These are phyloP conservation scores for Fabriciana adippe DNA, from an alignment of 2,888 invertebrate species.

Conservation along the genomic window DNA sequence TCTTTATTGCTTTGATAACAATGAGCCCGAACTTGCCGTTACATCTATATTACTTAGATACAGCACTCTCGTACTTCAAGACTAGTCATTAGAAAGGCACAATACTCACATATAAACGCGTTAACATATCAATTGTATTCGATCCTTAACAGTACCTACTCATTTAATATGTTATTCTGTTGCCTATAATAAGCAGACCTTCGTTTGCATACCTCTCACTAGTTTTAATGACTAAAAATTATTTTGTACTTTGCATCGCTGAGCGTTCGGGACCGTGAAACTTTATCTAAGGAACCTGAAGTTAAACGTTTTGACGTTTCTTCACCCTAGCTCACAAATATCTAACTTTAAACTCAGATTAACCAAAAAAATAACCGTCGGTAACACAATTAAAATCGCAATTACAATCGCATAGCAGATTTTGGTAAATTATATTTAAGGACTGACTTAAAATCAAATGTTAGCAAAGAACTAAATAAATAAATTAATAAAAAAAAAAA, in stretches of 20 bases:
- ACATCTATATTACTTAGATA: too few species aligned
- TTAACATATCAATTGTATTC: slow-evolving; percentile 40
- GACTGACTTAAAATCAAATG: background rate
- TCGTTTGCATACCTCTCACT: slow-evolving; percentile 40
- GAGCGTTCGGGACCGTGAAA: slow-evolving; percentile 35
- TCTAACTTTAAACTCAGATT: slow-evolving; percentile 1
- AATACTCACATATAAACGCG: slow-evolving; percentile 48
- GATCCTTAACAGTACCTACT: slow-evolving; percentile 34
- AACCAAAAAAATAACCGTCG: slow-evolving; percentile 3
- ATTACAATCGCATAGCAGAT: slow-evolving; percentile 68
- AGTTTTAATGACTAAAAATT: slow-evolving; percentile 30
- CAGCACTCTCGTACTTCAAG: slow-evolving; percentile 41
- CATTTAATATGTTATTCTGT: slow-evolving; percentile 36
- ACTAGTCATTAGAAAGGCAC: slow-evolving; percentile 65
- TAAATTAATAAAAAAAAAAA: slow-evolving; percentile 35
- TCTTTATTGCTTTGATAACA: too few species aligned
- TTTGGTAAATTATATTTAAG: slow-evolving; percentile 3
- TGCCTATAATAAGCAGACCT: slow-evolving; percentile 37
- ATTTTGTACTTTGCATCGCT: slow-evolving; percentile 45
- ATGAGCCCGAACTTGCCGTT: too few species aligned
- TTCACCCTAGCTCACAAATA: background rate
- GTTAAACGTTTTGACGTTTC: background rate
- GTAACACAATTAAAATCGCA: slow-evolving; percentile 55
- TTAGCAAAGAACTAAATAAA: slow-evolving; percentile 26
- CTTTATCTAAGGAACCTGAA: background rate